Conservation (phyloP, 30 jellyfish, hydroid and myxozoan species). For the Haliclystus octoradiatus region DNA sequence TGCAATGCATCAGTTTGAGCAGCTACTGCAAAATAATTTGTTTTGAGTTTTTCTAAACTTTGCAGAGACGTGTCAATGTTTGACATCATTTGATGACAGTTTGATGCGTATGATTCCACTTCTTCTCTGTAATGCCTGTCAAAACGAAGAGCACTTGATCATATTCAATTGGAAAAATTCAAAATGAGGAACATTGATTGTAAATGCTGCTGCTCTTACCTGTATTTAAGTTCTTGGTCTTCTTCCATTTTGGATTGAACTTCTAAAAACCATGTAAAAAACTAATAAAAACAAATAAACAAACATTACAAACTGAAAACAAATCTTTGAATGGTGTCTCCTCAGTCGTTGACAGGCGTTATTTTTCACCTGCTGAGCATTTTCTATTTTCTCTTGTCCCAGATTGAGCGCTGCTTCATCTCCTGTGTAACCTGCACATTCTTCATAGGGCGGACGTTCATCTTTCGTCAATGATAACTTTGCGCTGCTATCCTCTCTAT, state of each 20-base stretch:
- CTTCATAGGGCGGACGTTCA: too few species aligned
- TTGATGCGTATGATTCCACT: slow-evolving; percentile 34
- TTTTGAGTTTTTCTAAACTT: slow-evolving; percentile 47
- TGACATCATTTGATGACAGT: slow-evolving; percentile 48
- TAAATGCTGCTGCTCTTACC: slow-evolving; percentile 26
- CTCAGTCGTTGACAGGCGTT: not conserved
- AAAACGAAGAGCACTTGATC: not conserved
- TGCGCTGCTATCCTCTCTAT: too few species aligned
- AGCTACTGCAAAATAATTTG: slow-evolving; percentile 40
- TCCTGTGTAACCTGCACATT: slow-evolving; percentile 25
- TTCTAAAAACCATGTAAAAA: slow-evolving; percentile 87
- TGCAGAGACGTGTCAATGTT: slow-evolving; percentile 28
- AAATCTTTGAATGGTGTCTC: not conserved
- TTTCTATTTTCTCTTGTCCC: slow-evolving; percentile 78
- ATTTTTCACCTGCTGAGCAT: slow-evolving; percentile 79
- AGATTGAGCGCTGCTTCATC: slow-evolving; percentile 64
- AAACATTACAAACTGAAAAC: not conserved
- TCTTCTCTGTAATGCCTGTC: slow-evolving; percentile 70
- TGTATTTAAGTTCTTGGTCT: slow-evolving; percentile 74
- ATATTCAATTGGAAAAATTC: not conserved
- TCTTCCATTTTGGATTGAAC: slow-evolving; percentile 94
- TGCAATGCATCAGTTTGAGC: slow-evolving; percentile 82
- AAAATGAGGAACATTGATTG: too few species aligned
- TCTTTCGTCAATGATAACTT: too few species aligned
- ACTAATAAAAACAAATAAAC: slow-evolving; percentile 24